Evolutionary conservation across 2,888 invertebrate species (phyloP), one percentile per base, ranked within the genome.

Genomic region (Melipona bicolor): DNA sequence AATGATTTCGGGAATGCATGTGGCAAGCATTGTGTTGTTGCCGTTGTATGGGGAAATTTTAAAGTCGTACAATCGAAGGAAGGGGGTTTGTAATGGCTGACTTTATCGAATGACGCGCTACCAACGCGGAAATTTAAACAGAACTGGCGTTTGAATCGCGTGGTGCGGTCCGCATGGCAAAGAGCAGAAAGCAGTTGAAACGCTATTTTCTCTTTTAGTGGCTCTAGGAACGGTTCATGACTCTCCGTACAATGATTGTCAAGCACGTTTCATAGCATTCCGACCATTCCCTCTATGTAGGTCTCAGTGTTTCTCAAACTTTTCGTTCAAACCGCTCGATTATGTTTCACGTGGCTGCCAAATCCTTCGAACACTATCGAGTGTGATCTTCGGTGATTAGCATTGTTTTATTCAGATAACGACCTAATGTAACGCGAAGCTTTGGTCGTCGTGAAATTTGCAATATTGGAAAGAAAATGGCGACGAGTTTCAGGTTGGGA

Each of bases 51-150:
- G 19, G n/a, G 4, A 50, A 67, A 72, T 36, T 52, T 24, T 43
- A 52, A 61, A 43, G 61, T 56, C 54, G 17, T 17, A 49, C 15
- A 50, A 15, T 27, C 9, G 17, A 56, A 54, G 32, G 3, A 17
- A 24, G 13, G 54, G 13, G 17, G 17, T 5, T 56, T 19, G 62
- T 21, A 54, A 73, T 69, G 52, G 24, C n/a, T 52, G 21, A 19
- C 17, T 54, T 73, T 73, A 78, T 70, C 81, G 82, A 75, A 82
- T 54, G 15, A 49, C 49, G 64, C 68, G 68, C 32, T 56, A 50
- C 24, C 68, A 36, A n/a, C 32, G 56, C 32, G 82, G 75, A 75
- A 79, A 82, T 82, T 75, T 79, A 79, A 79, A 71, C 71, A 74
- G 82, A 75, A 67, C 70, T 43, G 43, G 43, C 72, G 68, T 24